Evolutionary conservation across 2,888 invertebrate species (phyloP).

Genomic region (Watsonalla cultraria): DNA sequence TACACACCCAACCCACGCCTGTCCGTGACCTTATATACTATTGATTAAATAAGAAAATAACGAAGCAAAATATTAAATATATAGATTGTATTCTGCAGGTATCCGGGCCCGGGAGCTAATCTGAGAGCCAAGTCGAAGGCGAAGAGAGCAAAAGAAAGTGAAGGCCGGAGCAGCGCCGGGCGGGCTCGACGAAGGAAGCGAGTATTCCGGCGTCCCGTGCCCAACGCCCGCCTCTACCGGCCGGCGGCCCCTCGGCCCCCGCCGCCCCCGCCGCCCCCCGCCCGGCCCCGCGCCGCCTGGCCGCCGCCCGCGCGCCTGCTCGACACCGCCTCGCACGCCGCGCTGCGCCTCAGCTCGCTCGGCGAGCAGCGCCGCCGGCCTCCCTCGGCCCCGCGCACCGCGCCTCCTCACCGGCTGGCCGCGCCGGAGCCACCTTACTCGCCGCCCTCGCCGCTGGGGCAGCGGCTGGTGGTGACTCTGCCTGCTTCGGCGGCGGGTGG

Average conservation of each 20-base stretch:
- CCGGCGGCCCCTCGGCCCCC: constrained; percentile 37
- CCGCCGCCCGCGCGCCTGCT: constrained; percentile 26
- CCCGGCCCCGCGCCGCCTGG: constrained; percentile 29
- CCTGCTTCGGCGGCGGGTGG: constrained; percentile 15
- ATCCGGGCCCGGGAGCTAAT: constrained; percentile 30
- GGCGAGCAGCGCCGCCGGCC: constrained; percentile 7
- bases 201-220: constrained; percentile 36
- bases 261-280: constrained; percentile 30
- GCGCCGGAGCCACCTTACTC: background rate
- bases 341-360: constrained; percentile 19
- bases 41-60: background rate
- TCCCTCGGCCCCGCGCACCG: constrained; percentile 5
- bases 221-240: constrained; percentile 59
- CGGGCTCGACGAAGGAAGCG: constrained; percentile 29
- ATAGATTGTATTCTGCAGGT: constrained; percentile 23
- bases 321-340: constrained; percentile 30
- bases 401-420: constrained; percentile 6
- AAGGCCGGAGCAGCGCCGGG: constrained; percentile 11
- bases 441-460: constrained; percentile 8
- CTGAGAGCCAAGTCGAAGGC: constrained; percentile 9
- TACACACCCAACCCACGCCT: constrained; percentile 55
- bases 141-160: constrained; percentile 6
- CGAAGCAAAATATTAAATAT: background rate
- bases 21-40: constrained; percentile 32
- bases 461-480: constrained; percentile 27